Percentiles rank a stretch among this genome's conserved stretches.
Conservation (phyloP, 2,113 vertebrate genomes). For the Thalassarche chlororhynchos region DNA sequence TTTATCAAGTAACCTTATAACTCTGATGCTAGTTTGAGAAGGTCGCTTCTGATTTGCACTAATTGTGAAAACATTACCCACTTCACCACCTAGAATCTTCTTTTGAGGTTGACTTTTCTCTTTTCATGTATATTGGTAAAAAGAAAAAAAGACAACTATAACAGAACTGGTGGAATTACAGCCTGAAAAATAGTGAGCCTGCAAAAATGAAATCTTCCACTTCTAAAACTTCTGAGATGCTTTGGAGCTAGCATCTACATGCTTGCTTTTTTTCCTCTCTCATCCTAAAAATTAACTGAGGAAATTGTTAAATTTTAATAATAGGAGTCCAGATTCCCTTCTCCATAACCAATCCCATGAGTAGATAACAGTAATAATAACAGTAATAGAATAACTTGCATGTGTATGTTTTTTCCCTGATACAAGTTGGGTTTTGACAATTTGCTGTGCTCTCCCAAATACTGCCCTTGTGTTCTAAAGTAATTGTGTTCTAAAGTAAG, state of each 20-base stretch:
- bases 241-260: neutral
- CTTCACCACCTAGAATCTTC: neutral
- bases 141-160: neutral
- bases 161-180: neutral
- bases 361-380: neutral
- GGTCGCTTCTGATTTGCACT: neutral
- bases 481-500: neutral
- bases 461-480: neutral
- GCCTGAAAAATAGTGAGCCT: neutral
- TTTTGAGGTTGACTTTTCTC: neutral
- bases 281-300: neutral
- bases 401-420: neutral
- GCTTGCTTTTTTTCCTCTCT: neutral
- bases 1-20: neutral
- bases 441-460: neutral
- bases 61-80: neutral
- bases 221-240: neutral
- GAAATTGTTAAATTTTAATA: neutral
- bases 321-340: neutral
- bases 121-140: neutral
- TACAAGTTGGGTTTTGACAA: neutral
- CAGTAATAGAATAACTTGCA: neutral
- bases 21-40: neutral
- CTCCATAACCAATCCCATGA: neutral
- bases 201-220: neutral